Percentiles rank a stretch among this genome's conserved stretches.
Evolutionary conservation across 2,113 vertebrate genomes (phyloP).

Genomic region (Atrichornis clamosus): DNA sequence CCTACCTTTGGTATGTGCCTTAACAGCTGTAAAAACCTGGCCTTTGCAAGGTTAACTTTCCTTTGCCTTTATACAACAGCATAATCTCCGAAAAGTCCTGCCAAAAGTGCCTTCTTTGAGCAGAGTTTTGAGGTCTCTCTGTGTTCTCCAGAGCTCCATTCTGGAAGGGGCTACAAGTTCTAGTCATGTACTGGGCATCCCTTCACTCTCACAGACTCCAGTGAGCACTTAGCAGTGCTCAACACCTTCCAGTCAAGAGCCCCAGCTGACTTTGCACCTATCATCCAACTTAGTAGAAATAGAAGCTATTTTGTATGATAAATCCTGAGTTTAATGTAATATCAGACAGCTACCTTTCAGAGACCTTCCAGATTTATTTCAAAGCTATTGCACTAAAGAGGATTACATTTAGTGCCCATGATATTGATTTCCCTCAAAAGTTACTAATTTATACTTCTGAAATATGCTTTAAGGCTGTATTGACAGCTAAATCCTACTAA

Average conservation of each 20-base stretch:
- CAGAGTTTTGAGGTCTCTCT: background rate
- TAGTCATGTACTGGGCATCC: background rate
- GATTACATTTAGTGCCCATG: background rate
- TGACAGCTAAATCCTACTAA: background rate
- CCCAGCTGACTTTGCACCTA: background rate
- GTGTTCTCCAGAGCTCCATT: background rate
- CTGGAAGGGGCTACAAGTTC: background rate
- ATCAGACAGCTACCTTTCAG: background rate
- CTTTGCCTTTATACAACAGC: background rate
- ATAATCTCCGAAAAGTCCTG: background rate
- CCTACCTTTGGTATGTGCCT: background rate
- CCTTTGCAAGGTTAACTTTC: background rate
- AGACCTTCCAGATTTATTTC: constrained; percentile 17
- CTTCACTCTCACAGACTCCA: background rate
- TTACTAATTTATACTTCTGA: background rate
- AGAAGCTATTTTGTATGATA: background rate
- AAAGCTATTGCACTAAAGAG: background rate
- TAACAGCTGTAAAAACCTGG: background rate
- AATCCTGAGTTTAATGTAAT: background rate
- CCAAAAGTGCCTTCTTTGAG: background rate
- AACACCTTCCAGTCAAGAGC: background rate
- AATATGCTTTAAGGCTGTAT: background rate
- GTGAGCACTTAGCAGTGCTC: background rate
- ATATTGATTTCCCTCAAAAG: background rate
- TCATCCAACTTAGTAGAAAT: background rate